Evolutionary conservation across 2,888 invertebrate genomes (phyloP).

Genomic region (Sialis fuliginosa): DNA sequence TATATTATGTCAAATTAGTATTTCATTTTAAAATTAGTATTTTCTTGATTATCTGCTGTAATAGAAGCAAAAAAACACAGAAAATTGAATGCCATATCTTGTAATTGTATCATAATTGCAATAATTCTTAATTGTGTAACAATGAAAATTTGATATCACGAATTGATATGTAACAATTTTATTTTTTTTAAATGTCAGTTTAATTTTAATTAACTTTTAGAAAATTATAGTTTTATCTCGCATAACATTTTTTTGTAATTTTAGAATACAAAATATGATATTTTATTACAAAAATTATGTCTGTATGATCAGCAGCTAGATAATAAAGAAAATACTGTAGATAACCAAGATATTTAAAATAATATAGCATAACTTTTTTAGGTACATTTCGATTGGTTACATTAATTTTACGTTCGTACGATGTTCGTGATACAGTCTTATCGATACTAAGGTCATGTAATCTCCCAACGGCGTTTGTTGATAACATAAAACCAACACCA

Average conservation of each 20-base stretch:
- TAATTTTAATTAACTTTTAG: too few relatives aligned
- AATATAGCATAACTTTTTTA: slow-evolving; percentile 18
- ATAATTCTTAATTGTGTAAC: too few relatives aligned
- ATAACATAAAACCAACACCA: slow-evolving; percentile 34
- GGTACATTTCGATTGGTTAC: slow-evolving; percentile 56
- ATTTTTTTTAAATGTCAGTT: too few relatives aligned
- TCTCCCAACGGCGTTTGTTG: slow-evolving; percentile 73
- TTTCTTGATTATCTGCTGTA: too few relatives aligned
- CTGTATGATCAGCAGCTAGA: neutral
- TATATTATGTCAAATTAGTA: too few relatives aligned
- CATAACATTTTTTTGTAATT: neutral
- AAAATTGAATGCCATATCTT: too few relatives aligned
- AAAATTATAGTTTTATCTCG: too few relatives aligned
- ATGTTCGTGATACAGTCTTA: slow-evolving; percentile 54
- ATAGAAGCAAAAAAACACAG: too few relatives aligned
- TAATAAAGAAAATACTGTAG: slow-evolving; percentile 4
- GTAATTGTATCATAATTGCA: too few relatives aligned
- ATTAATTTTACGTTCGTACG: slow-evolving; percentile 47
- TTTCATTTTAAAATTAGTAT: too few relatives aligned
- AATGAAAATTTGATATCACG: too few relatives aligned
- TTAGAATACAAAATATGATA: neutral
- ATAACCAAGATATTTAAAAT: slow-evolving; percentile 2
- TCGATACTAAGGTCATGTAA: slow-evolving; percentile 65
- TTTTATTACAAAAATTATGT: neutral
- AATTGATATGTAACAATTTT: too few relatives aligned